Evolutionary conservation across 2,113 vertebrate species (phyloP).

Genomic region (Leucoraja erinaceus): DNA sequence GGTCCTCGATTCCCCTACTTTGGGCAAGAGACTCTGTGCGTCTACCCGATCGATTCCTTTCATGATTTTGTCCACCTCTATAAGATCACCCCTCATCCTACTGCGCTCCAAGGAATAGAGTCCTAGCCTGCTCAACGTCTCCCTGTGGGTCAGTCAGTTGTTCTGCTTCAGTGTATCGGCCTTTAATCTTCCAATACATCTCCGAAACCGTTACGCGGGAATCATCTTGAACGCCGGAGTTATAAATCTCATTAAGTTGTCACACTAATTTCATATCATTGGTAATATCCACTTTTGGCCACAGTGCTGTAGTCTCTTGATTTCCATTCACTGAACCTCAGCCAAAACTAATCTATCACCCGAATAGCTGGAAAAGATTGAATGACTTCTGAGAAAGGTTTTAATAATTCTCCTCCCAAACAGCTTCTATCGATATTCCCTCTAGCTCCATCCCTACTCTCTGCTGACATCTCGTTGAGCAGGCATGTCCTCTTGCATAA

Average conservation of each 20-base stretch:
- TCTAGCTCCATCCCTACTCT: not conserved
- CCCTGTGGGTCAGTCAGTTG: not conserved
- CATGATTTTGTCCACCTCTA: no score
- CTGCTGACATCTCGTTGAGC: not conserved
- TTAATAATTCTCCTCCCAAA: not conserved
- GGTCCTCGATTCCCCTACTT: no score
- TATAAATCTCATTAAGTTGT: conserved; percentile 20
- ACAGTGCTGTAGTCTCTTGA: not conserved
- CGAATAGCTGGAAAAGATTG: not conserved
- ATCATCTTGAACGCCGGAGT: not conserved
- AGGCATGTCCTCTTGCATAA: not conserved
- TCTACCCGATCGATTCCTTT: no score
- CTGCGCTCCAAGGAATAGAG: no score
- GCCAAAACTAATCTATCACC: conserved; percentile 16
- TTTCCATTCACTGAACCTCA: conserved; percentile 17
- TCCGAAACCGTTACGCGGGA: not conserved
- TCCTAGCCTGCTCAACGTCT: no score
- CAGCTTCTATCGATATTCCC: conserved; percentile 8
- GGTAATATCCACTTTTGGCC: conserved; percentile 27
- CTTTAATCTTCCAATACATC: not conserved
- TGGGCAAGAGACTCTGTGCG: no score
- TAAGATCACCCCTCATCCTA: no score
- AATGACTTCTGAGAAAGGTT: conserved; percentile 19
- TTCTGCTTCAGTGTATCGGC: not conserved
- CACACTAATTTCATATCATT: conserved; percentile 24